phyloP scores from a whole-genome alignment of 2,888 invertebrate species.

The Argyresthia goedartella region DNA sequence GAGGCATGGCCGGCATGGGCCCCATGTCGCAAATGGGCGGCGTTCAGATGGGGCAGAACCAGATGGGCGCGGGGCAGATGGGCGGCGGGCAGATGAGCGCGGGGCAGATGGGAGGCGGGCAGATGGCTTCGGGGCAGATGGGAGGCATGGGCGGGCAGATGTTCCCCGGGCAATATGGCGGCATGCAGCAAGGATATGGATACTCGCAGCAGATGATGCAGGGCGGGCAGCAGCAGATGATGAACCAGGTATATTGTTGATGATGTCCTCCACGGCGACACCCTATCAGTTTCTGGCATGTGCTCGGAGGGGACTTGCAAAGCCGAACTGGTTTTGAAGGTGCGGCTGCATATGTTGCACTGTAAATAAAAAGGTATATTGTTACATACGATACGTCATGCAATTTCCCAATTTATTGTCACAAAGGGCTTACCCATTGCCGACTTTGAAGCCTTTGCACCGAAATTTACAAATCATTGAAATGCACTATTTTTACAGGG shows the following conservation, averaged over 20 bases:
- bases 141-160: conserved; percentile 66
- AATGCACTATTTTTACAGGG: conserved; percentile 28
- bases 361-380: neutral
- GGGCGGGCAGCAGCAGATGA: conserved; percentile 64
- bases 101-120: conserved; percentile 46
- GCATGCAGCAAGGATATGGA: conserved; percentile 71
- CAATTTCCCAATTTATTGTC: too few relatives aligned
- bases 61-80: conserved; percentile 51
- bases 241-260: conserved; percentile 51
- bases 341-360: too few relatives aligned
- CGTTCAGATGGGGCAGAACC: conserved; percentile 47
- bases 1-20: conserved; percentile 45
- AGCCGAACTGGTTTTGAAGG: neutral
- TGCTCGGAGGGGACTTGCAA: too few relatives aligned
- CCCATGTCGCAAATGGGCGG: conserved; percentile 55
- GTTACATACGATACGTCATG: conserved; percentile 3
- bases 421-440: too few relatives aligned
- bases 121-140: conserved; percentile 57
- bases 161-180: conserved; percentile 73
- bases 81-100: conserved; percentile 41
- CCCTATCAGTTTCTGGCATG: too few relatives aligned
- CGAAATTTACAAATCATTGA: too few relatives aligned
- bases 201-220: conserved; percentile 67
- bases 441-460: too few relatives aligned
- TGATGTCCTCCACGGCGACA: neutral